These are phyloP conservation scores for Agapornis roseicollis DNA, from an alignment of 2,113 vertebrate genomes.

Conservation along the genomic window DNA sequence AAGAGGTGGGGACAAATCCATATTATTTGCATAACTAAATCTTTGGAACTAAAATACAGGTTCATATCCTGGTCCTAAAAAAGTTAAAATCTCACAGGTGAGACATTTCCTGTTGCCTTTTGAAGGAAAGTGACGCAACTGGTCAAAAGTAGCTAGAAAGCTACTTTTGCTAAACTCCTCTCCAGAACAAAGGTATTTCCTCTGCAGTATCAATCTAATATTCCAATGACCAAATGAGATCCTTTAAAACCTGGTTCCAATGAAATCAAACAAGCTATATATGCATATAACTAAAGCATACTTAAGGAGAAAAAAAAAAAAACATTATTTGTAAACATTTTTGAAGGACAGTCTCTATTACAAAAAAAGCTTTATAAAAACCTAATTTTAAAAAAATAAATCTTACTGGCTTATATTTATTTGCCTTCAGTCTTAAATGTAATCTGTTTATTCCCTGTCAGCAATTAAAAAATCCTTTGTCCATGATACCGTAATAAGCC, in stretches of 20 bases:
- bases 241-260: not conserved
- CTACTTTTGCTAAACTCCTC: not conserved
- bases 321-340: not conserved
- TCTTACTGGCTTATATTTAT: not conserved
- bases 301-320: not conserved
- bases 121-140: not conserved
- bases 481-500: not conserved
- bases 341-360: not conserved
- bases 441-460: not conserved
- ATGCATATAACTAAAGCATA: not conserved
- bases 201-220: not conserved
- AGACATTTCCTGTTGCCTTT: not conserved
- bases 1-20: not conserved
- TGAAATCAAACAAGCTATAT: not conserved
- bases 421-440: not conserved
- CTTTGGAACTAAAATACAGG: not conserved
- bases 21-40: not conserved
- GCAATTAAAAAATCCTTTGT: conserved; percentile 27
- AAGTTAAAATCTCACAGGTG: not conserved
- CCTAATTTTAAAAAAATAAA: fast-evolving
- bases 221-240: not conserved
- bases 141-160: not conserved
- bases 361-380: not conserved
- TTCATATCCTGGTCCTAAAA: not conserved
- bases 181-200: not conserved